Evolutionary conservation across 2,888 invertebrate species (phyloP), one percentile per base, ranked within the genome.

Genomic region (Entomobrya proxima): DNA sequence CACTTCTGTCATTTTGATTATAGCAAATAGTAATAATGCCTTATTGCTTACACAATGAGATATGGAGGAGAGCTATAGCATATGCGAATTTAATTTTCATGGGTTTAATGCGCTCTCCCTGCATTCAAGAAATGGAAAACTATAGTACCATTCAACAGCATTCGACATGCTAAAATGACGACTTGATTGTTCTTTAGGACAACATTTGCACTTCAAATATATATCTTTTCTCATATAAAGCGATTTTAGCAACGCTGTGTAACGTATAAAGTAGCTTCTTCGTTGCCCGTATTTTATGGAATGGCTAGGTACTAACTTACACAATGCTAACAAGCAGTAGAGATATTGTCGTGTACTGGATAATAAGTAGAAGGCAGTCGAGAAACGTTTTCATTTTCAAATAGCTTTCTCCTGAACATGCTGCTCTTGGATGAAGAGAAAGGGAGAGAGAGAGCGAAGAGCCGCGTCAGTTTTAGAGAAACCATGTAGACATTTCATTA

Each of bases 1-100:
- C 85, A 85, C 79, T 85, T 85, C 79, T 85, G 85, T 85, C 85
- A 79, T 79, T 85, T 79, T 85, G 74, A 85, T 85, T 64, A 75
- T 85, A 50, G 75, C 74, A 74, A 85, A 85, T 75, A 75, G 44
- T 84, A 78, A 61, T 78, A 74, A 35, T 61, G 15, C 40, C 58
- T 32, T 58, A 32, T 15, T 13, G n/a, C 30, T n/a, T 32, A 18
- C 15, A 55, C 24, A 1, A 67, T n/a, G 40, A 40, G 37, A 37
- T 18, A 58, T 18, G 18, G 35, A 32, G 35, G 37, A 64, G 55
- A 27, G 13, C 2, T 7, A 47, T 24, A 58, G 27, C 18, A 35
- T 15, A 18, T 6, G 3, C 15, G 5, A 18, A 55, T n/a, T n/a
- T n/a, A 4, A 50, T 15, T 50, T 50, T 50, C 15, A n/a, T n/a